Evolutionary conservation across 2,888 invertebrate species (phyloP), one percentile per base, ranked within the genome.

Genomic region (Hylaea fasciaria): DNA sequence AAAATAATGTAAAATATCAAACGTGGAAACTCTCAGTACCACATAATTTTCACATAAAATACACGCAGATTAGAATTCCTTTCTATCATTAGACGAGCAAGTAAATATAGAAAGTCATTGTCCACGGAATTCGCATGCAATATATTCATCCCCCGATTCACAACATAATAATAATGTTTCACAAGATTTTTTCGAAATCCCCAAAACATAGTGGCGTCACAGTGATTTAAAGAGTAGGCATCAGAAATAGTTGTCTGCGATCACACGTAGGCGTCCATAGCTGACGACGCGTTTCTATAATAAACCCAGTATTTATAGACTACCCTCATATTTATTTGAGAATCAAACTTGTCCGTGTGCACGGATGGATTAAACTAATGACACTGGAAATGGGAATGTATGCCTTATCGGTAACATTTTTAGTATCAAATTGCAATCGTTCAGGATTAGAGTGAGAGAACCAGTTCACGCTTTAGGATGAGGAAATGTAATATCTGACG

Each of bases 221-320:
- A 49, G 55, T 67, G 63, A 63, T 65, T 65, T 61, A 65, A 56
- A 69, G 64, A 64, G 64, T 58, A 62, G 57, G 56, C 60, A 69
- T 67, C 65, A 65, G 54, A 69, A 66, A 72, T 74, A 78, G 74
- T 74, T 71, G 75, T 69, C 65, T 57, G 70, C 69, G 35, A 58
- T 62, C 63, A 60, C 62, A 70, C 78, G 80, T 79, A 76, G 76
- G 77, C 69, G 76, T 61, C 64, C 54, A 52, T 66, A 68, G 65
- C 60, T 64, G 71, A 72, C 72, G 76, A 64, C 72, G 73, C 73
- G 68, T 69, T 70, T 71, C 76, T 73, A 76, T 73, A 62, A 61
- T 62, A 65, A 69, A 58, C 53, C 53, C 57, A 45, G 60, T 80
- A 80, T 80, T 78, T 71, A 74, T 80, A 78, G 76, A 74, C 69